These are phyloP conservation scores for Mercenaria mercenaria DNA, from an alignment of 1,140 invertebrate species.

Conservation along the genomic window DNA sequence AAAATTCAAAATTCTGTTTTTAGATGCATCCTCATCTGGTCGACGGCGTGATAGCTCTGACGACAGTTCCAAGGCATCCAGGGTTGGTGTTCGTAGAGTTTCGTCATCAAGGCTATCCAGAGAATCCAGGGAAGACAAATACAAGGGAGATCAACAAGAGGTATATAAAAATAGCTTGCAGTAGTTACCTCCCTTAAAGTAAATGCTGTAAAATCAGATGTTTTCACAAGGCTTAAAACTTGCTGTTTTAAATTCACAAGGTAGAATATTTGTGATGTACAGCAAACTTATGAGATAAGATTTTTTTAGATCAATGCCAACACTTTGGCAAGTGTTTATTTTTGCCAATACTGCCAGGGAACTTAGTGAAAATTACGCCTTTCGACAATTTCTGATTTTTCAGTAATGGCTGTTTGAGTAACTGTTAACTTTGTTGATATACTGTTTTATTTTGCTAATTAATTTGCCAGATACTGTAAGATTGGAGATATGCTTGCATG, in stretches of 20 bases:
- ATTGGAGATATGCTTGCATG: neutral
- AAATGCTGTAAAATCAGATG: too few relatives aligned
- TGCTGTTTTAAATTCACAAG: too few relatives aligned
- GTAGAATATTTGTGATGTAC: too few relatives aligned
- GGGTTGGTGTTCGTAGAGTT: constrained; percentile 41
- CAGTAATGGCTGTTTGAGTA: neutral
- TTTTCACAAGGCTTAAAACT: too few relatives aligned
- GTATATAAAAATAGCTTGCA: constrained; percentile 4
- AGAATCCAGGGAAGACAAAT: constrained; percentile 36
- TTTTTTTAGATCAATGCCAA: too few relatives aligned
- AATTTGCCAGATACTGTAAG: neutral
- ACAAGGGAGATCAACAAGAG: constrained; percentile 32
- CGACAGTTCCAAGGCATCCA: constrained; percentile 18
- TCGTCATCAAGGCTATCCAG: constrained; percentile 43
- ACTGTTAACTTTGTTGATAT: neutral
- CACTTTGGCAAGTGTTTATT: too few relatives aligned
- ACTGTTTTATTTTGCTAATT: neutral
- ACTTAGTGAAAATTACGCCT: too few relatives aligned
- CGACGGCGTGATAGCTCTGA: constrained; percentile 5
- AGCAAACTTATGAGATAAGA: too few relatives aligned
- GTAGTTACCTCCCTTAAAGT: constrained; percentile 11
- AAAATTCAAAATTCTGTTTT: neutral
- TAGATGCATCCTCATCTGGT: constrained; percentile 24
- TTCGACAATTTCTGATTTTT: too few relatives aligned
- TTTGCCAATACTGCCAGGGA: too few relatives aligned